Base-by-base conservation (phyloP, 2,797 vertebrate genomes). In the Takifugu rubripes region DNA sequence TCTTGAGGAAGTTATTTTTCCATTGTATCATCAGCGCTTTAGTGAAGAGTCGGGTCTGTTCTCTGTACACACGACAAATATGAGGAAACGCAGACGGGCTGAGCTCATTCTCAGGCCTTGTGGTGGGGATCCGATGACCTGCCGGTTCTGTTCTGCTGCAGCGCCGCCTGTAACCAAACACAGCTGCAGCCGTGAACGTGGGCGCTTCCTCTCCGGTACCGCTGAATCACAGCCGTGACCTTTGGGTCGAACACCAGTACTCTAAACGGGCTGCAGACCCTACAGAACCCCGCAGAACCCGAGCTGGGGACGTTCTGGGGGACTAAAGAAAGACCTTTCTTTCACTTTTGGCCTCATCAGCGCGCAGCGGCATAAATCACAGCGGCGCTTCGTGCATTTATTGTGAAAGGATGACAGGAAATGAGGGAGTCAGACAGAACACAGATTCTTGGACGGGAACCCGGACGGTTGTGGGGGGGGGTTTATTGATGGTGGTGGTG, bases 131-230 rank as follows among this genome's bases (percentile, higher is more conserved):
- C 29, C 5, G 29, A 31, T 8, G 29, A 31, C 29, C 29, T 31
- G 29, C 29, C 29, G 40, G 3, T 16, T 42, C 36, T 3, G 74
- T 74, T 62, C 71, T 45, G 61, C 63, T 44, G 57, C 57, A 66
- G 65, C 54, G 40, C 68, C 60, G 36, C 64, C 68, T 69, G 68
- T 69, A 70, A 55, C 68, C 68, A 74, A 62, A 67, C 51, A 3
- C 45, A 44, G 55, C 33, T 49, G 74, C 27, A 29, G 47, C 59
- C 58, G 17, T 17, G 17, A 31, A 6, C 17, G 52, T 21, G 47
- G 45, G 7, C 7, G 54, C 27, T 54, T 17, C 61, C 56, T 65
- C n/a, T 26, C 44, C 25, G 68, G 74, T 71, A 62, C 29, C 64
- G 0, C 29, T n/a, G 61, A 56, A 54, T 63, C 55, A 46, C 48